Evolutionary conservation across 2,113 vertebrate species (phyloP).

Genomic region (Amphiprion ocellaris): DNA sequence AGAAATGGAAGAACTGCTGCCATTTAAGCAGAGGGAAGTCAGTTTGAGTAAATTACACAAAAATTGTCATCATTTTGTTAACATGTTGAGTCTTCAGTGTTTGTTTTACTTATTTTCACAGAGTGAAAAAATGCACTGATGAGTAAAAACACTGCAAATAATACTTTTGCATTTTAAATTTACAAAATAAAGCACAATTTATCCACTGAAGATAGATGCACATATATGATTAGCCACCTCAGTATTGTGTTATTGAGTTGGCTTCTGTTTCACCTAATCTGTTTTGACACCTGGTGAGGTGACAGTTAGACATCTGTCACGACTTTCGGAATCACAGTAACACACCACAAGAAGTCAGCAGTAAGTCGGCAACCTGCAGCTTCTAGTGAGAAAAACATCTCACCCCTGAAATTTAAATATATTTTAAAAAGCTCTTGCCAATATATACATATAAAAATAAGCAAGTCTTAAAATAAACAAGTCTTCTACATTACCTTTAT

Average conservation of each 20-base stretch:
- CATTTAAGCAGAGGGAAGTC: too few relatives aligned
- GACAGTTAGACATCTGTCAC: constrained; percentile 36
- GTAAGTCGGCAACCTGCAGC: constrained; percentile 2
- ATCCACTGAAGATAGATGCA: too few relatives aligned
- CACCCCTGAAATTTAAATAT: too few relatives aligned
- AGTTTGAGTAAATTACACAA: too few relatives aligned
- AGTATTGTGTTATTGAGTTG: neutral
- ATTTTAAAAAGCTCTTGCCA: neutral
- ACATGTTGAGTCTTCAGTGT: neutral
- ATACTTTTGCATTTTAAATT: neutral
- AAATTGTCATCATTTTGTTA: too few relatives aligned
- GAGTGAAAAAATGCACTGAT: too few relatives aligned
- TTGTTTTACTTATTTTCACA: too few relatives aligned
- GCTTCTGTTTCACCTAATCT: constrained; percentile 24
- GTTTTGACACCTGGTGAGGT: constrained; percentile 33
- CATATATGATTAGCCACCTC: neutral
- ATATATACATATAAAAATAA: neutral
- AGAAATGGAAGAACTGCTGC: neutral
- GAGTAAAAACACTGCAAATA: neutral
- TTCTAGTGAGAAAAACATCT: too few relatives aligned
- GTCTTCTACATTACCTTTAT: neutral
- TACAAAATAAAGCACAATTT: neutral
- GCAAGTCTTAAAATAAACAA: neutral
- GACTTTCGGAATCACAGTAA: neutral
- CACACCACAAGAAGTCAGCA: neutral